phyloP scores from a whole-genome alignment of 2,888 invertebrate species.

The Gastrophysa polygoni region DNA sequence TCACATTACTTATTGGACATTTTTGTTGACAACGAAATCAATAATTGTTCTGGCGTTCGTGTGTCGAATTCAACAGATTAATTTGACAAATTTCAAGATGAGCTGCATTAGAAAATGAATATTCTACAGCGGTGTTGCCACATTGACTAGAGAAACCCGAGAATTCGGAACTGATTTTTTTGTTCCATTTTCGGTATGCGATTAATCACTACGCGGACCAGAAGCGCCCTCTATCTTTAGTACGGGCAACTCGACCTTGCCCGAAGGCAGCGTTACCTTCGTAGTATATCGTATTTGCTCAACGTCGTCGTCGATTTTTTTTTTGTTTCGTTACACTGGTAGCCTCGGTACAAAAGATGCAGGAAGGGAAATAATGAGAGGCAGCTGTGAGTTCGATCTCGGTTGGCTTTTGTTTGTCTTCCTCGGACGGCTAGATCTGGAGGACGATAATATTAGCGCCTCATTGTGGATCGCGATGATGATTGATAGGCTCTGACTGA shows the following conservation, averaged over 20 bases:
- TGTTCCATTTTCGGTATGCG: background rate
- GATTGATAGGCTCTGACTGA: background rate
- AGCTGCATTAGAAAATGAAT: too few relatives aligned
- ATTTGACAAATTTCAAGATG: too few relatives aligned
- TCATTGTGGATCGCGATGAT: background rate
- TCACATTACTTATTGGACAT: too few relatives aligned
- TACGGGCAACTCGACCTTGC: constrained; percentile 33
- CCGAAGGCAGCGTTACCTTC: constrained; percentile 23
- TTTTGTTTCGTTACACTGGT: constrained; percentile 15
- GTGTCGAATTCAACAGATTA: too few relatives aligned
- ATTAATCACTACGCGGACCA: background rate
- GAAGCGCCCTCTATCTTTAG: background rate
- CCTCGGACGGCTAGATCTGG: background rate
- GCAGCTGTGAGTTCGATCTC: background rate
- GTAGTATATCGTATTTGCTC: constrained; percentile 6
- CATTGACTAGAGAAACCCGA: too few relatives aligned
- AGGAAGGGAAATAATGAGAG: constrained; percentile 13
- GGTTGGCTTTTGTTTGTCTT: background rate
- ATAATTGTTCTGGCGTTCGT: too few relatives aligned
- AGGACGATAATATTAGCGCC: background rate
- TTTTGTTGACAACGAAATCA: too few relatives aligned
- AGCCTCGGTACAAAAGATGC: constrained; percentile 26
- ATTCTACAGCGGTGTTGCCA: too few relatives aligned
- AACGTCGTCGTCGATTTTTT: constrained; percentile 12
- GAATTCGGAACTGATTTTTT: too few relatives aligned